These are phyloP conservation scores for Microctonus brassicae DNA, from an alignment of 2,888 invertebrate species.

Conservation along the genomic window DNA sequence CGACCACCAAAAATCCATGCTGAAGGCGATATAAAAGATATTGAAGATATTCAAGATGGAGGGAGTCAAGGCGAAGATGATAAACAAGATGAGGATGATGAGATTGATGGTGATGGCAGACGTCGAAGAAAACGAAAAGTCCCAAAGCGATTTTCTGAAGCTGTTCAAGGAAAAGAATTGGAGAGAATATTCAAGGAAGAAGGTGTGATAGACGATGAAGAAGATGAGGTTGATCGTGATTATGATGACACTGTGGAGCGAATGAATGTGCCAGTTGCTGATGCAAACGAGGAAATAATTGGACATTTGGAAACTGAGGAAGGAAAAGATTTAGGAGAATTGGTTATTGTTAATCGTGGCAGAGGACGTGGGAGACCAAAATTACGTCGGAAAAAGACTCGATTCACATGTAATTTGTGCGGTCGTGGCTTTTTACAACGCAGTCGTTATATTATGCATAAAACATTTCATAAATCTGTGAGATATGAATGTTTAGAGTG, in stretches of 20 bases:
- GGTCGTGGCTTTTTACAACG: conserved; percentile 71
- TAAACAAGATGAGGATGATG: conserved; percentile 64
- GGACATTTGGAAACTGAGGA: conserved; percentile 77
- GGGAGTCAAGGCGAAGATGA: conserved; percentile 64
- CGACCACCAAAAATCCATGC: conserved; percentile 76
- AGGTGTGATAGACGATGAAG: conserved; percentile 78
- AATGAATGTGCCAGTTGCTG: conserved; percentile 50
- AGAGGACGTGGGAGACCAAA: conserved; percentile 74
- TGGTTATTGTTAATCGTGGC: conserved; percentile 74
- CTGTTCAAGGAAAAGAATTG: conserved; percentile 79
- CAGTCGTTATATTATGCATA: conserved; percentile 70
- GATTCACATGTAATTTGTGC: conserved; percentile 72
- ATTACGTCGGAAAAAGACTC: conserved; percentile 67
- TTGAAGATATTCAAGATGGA: conserved; percentile 50
- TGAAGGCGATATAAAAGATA: conserved; percentile 56
- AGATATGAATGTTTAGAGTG: conserved; percentile 75
- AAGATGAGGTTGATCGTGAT: conserved; percentile 65
- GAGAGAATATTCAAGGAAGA: conserved; percentile 81
- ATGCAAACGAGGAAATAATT: conserved; percentile 73
- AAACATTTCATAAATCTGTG: conserved; percentile 74
- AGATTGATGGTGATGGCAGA: conserved; percentile 72
- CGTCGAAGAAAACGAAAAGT: conserved; percentile 76
- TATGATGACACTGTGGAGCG: conserved; percentile 60
- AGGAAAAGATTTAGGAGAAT: conserved; percentile 75
- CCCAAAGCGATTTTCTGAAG: conserved; percentile 73